phyloP scores from a whole-genome alignment of 2,888 invertebrate species.

The Bugulina stolonifera region DNA sequence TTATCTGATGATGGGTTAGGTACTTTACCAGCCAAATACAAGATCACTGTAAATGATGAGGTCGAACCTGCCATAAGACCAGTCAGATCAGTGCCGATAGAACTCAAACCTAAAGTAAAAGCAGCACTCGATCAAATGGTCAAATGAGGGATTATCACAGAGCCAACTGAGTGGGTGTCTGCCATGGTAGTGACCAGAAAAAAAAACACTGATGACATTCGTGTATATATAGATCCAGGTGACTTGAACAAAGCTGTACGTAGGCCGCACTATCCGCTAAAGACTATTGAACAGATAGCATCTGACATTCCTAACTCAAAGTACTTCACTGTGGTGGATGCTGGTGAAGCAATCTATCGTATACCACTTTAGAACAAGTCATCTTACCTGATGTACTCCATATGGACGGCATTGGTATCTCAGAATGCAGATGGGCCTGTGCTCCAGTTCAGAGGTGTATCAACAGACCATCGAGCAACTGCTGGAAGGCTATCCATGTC shows the following conservation, averaged over 20 bases:
- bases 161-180: background rate
- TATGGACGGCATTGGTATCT: background rate
- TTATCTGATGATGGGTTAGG: background rate
- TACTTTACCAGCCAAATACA: constrained; percentile 6
- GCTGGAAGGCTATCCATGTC: constrained; percentile 9
- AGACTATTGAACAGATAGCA: background rate
- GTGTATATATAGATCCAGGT: constrained; percentile 6
- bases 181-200: background rate
- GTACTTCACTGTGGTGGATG: background rate
- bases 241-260: background rate
- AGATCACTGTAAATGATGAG: background rate
- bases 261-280: background rate
- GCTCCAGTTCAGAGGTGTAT: background rate
- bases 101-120: constrained; percentile 27
- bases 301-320: background rate
- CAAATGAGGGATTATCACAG: constrained; percentile 29
- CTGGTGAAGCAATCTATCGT: background rate
- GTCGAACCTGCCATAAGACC: constrained; percentile 28
- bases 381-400: background rate
- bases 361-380: background rate
- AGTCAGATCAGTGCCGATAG: constrained; percentile 29
- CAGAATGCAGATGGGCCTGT: constrained; percentile 15
- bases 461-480: constrained; percentile 8
- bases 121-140: constrained; percentile 28
- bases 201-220: background rate